Conservation (phyloP, 2,113 vertebrate genomes). For the Notiomystis cincta region DNA sequence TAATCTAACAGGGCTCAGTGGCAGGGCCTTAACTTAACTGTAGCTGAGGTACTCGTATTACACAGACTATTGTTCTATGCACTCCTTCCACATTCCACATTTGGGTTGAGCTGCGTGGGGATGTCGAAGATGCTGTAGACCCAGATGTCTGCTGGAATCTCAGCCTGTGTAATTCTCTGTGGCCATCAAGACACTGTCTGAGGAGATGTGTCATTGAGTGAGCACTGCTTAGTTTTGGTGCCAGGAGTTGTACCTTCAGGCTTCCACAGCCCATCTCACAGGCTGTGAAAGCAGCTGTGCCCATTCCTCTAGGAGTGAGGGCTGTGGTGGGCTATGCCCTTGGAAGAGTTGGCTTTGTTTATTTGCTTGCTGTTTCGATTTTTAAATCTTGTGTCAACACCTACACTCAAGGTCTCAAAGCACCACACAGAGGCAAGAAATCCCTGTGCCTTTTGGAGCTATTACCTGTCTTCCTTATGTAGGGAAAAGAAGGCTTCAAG, state of each 20-base stretch:
- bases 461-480: not conserved
- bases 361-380: not conserved
- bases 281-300: not conserved
- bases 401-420: not conserved
- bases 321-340: not conserved
- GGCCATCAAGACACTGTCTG: not conserved
- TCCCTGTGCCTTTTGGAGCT: not conserved
- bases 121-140: not conserved
- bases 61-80: not conserved
- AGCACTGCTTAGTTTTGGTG: not conserved
- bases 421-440: not conserved
- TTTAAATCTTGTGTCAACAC: not conserved
- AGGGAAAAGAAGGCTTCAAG: not conserved
- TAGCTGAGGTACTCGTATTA: not conserved
- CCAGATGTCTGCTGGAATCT: not conserved
- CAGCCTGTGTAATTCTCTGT: not conserved
- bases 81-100: accelerated
- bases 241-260: not conserved
- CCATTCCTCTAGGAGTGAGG: not conserved
- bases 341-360: not conserved
- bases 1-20: not conserved
- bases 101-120: not conserved
- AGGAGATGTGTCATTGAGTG: not conserved
- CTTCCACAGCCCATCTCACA: not conserved
- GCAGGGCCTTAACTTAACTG: not conserved